A percentile compares a stretch with the other conserved stretches of the same genome.
These are phyloP conservation scores for Galemys pyrenaicus DNA, from an alignment of 2,113 vertebrate species.

Conservation along the genomic window DNA sequence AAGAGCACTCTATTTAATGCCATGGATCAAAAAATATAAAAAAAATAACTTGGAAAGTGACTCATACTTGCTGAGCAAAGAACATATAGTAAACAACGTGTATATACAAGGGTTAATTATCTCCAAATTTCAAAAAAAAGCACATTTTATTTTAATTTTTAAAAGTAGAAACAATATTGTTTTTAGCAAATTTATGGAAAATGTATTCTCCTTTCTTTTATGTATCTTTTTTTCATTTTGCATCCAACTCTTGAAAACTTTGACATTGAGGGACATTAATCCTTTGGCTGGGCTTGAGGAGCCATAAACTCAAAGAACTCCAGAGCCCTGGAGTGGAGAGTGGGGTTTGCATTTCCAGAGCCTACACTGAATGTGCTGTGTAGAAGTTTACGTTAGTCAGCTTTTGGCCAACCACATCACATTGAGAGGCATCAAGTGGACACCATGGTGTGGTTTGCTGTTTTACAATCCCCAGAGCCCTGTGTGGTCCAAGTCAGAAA, in stretches of 20 bases:
- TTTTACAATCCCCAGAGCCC: conserved; percentile 42
- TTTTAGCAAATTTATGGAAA: not conserved
- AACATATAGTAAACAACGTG: not conserved
- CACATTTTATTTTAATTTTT: not conserved
- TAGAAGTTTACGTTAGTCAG: not conserved
- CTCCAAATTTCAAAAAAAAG: not conserved
- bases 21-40: not conserved
- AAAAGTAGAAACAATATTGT: not conserved
- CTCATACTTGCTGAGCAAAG: not conserved
- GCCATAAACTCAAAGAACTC: not conserved
- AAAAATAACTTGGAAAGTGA: not conserved
- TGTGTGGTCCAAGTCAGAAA: not conserved
- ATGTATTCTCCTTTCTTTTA: not conserved
- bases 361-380: not conserved
- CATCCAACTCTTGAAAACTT: not conserved
- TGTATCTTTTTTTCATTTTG: not conserved
- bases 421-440: conserved; percentile 36
- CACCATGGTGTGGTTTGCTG: conserved; percentile 57
- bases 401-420: not conserved
- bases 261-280: not conserved
- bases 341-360: not conserved
- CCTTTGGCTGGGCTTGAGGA: not conserved
- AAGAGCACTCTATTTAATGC: not conserved
- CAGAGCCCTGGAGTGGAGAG: not conserved
- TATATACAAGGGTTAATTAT: not conserved